These are phyloP conservation scores for Casuarius casuarius DNA, from an alignment of 2,113 vertebrate genomes.

Conservation along the genomic window DNA sequence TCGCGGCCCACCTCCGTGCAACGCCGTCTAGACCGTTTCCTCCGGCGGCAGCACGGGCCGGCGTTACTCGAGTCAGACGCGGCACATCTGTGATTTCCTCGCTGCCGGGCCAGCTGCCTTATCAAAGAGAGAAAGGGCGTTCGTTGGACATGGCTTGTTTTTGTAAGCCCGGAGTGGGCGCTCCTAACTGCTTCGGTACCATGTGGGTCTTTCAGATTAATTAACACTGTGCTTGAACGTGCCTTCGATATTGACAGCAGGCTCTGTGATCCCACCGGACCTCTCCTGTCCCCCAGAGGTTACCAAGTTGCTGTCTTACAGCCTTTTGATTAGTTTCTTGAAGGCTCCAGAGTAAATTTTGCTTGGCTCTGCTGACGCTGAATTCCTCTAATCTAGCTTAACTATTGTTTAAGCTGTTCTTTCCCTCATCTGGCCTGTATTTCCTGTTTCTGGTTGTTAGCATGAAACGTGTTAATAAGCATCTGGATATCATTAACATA, in stretches of 20 bases:
- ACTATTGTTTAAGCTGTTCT: constrained; percentile 31
- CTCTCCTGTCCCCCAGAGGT: background rate
- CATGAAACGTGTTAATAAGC: constrained; percentile 39
- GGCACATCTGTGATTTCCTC: background rate
- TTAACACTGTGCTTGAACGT: background rate
- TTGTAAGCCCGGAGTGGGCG: background rate
- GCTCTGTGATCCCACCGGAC: background rate
- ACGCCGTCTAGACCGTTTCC: rapidly evolving
- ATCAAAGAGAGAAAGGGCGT: background rate
- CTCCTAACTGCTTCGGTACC: background rate
- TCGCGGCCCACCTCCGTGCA: background rate
- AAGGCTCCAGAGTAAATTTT: background rate
- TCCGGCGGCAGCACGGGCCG: background rate
- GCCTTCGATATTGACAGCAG: background rate
- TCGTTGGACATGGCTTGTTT: background rate
- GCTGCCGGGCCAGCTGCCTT: background rate
- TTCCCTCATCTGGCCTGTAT: constrained; percentile 60
- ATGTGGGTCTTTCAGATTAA: background rate
- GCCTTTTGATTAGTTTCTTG: background rate
- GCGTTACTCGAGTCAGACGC: background rate
- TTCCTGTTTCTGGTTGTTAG: constrained; percentile 57
- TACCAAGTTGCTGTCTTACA: background rate
- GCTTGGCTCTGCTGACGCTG: background rate
- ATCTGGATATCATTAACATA: constrained; percentile 55
- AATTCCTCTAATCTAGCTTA: background rate